Conservation (phyloP, 2,888 invertebrate genomes). For the Eupeodes latifasciatus region DNA sequence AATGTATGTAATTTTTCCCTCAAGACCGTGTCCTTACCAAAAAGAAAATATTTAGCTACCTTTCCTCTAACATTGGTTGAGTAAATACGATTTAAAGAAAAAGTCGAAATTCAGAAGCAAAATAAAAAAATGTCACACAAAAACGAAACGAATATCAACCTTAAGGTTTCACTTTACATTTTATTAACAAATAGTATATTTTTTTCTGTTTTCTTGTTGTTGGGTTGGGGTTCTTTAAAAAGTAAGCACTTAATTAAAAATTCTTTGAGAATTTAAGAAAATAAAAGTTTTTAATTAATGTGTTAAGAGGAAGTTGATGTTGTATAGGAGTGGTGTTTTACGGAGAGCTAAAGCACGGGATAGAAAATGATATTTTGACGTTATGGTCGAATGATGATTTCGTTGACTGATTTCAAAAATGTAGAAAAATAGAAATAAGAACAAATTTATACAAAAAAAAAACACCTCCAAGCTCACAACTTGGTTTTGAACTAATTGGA, state of each 20-base stretch:
- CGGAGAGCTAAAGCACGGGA: too few species aligned
- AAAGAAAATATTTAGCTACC: conserved; percentile 31
- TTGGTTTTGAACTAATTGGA: conserved; percentile 56
- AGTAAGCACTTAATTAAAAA: conserved; percentile 74
- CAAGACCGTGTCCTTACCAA: conserved; percentile 45
- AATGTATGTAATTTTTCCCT: conserved; percentile 6
- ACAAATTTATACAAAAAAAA: neutral
- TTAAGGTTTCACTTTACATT: conserved; percentile 27
- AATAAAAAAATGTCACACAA: conserved; percentile 4
- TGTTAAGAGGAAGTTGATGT: conserved; percentile 54
- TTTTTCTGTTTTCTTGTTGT: neutral
- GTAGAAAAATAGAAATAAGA: neutral
- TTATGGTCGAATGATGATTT: conserved; percentile 64
- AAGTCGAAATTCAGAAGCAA: neutral
- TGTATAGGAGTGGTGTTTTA: neutral
- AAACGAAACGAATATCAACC: conserved; percentile 32
- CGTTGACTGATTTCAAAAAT: conserved; percentile 12
- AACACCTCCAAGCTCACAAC: conserved; percentile 28
- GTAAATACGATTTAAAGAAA: conserved; percentile 41
- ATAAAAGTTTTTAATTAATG: conserved; percentile 75
- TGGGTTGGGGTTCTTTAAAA: conserved; percentile 8
- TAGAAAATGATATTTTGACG: conserved; percentile 16
- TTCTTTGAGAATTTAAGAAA: conserved; percentile 69
- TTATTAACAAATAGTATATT: conserved; percentile 6
- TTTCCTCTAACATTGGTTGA: conserved; percentile 33